Evolutionary conservation across 2,113 vertebrate species (phyloP), one percentile per base, ranked within the genome.

Genomic region (Pomatostomus ruficeps): DNA sequence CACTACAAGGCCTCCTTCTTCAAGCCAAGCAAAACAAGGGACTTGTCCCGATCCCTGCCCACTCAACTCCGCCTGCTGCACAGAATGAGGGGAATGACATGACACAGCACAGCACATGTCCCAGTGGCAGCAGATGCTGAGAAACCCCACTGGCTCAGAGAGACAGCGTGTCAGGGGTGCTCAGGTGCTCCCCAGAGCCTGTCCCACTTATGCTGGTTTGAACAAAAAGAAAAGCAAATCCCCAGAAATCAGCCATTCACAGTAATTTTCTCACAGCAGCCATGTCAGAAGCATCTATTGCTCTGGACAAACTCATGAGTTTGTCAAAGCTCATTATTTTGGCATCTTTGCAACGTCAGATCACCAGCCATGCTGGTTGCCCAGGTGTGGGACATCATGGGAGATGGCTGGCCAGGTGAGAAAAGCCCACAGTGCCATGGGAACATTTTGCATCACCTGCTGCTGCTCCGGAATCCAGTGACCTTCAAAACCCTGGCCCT

Each of bases 91-190:
- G 38, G 22, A 66, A 18, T 24, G 49, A 48, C n/a, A 18, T 24
- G 49, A 14, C 58, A 89, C 19, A 15, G 58, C 49, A 38, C 54
- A 73, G 81, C 22, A n/a, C 9, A 1, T 1, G 15, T 46, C 42
- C 25, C 22, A 6, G 7, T 2, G 29, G 28, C 35, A 73, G 25
- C 1, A 7, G 43, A 36, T 14, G 26, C 70, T 71, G 58, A 11
- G 4, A 57, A 85, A 38, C 12, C 33, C 52, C 1, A 1, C 14
- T 71, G 49, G 28, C 20, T 25, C 4, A 2, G 12, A 29, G 17
- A 29, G 6, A 31, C 1, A 7, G 26, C 0, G 0, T 24, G 11
- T 35, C 42, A 51, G 51, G 40, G 16, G 25, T 26, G n/a, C 26
- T 68, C n/a, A 55, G 40, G 40, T 18, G 5, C 21, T 81, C 35